These are phyloP conservation scores for Cosmopolites sordidus DNA, from an alignment of 2,888 invertebrate species.

Conservation along the genomic window DNA sequence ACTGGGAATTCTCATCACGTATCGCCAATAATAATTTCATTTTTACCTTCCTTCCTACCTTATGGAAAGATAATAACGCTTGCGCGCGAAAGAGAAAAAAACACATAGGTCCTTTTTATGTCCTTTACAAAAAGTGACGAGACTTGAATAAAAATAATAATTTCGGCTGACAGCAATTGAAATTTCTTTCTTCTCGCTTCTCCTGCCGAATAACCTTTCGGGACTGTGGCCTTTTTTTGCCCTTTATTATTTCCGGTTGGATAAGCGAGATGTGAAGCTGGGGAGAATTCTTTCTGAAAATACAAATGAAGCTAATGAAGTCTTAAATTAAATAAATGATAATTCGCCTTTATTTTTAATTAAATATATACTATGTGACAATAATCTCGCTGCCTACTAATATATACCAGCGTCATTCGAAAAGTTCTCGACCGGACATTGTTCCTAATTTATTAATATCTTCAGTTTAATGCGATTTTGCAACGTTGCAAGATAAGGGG, in stretches of 20 bases:
- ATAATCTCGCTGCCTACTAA: too few species aligned
- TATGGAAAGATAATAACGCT: constrained; percentile 17
- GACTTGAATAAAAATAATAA: constrained; percentile 7
- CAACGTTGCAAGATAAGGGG: too few species aligned
- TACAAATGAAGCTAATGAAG: too few species aligned
- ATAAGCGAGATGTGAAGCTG: background rate
- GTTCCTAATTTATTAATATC: too few species aligned
- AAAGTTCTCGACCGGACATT: too few species aligned
- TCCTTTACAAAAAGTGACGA: constrained; percentile 4
- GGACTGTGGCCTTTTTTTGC: background rate
- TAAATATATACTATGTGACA: too few species aligned
- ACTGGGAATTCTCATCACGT: constrained; percentile 3
- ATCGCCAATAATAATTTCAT: constrained; percentile 10
- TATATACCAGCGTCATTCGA: too few species aligned
- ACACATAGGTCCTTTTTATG: constrained; percentile 7
- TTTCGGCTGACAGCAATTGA: background rate
- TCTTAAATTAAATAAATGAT: too few species aligned
- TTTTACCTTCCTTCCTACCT: constrained; percentile 14
- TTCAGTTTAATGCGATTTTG: too few species aligned
- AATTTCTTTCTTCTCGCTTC: background rate
- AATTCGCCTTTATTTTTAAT: too few species aligned
- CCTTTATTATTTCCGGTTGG: constrained; percentile 1
- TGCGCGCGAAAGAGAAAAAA: constrained; percentile 2
- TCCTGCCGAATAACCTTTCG: background rate
- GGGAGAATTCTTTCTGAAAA: too few species aligned